Conservation (phyloP, 2,888 invertebrate species). For the Epistrophe eligans region DNA sequence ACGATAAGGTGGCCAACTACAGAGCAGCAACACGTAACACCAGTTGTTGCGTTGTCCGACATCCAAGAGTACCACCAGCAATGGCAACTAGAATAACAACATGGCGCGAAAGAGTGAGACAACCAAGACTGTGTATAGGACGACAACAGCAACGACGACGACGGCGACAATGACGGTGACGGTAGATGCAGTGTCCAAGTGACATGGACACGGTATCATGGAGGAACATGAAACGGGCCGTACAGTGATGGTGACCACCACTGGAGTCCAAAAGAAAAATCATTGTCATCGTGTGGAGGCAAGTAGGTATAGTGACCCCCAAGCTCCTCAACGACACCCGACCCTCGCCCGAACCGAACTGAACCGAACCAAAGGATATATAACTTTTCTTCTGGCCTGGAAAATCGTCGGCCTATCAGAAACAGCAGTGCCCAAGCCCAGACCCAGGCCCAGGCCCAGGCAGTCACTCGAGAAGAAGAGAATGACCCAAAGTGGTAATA, state of each 20-base stretch:
- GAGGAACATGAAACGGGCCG: slow-evolving; percentile 70
- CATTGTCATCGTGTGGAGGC: slow-evolving; percentile 69
- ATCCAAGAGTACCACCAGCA: slow-evolving; percentile 65
- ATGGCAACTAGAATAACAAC: slow-evolving; percentile 67
- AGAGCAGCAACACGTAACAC: slow-evolving; percentile 77
- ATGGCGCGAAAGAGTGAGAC: slow-evolving; percentile 69
- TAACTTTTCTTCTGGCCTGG: slow-evolving; percentile 67
- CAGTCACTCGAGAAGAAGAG: slow-evolving; percentile 65
- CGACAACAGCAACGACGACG: slow-evolving; percentile 8
- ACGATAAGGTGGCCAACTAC: slow-evolving; percentile 77
- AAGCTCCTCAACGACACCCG: slow-evolving; percentile 22
- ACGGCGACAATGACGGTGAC: slow-evolving; percentile 24
- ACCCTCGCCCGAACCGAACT: too few species aligned
- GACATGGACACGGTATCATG: slow-evolving; percentile 70
- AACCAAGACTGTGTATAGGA: slow-evolving; percentile 5
- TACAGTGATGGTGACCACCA: slow-evolving; percentile 61
- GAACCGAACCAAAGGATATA: slow-evolving; percentile 63
- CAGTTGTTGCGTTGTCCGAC: slow-evolving; percentile 75
- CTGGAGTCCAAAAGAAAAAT: slow-evolving; percentile 61
- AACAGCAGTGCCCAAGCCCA: slow-evolving; percentile 72
- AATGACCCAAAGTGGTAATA: slow-evolving; percentile 74
- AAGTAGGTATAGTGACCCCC: slow-evolving; percentile 6
- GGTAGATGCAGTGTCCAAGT: slow-evolving; percentile 58
- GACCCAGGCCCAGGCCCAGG: slow-evolving; percentile 20
- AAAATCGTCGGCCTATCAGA: slow-evolving; percentile 74